Evolutionary conservation across 2,888 invertebrate genomes (phyloP), one percentile per base, ranked within the genome.

Genomic region (Lasioglossum leucozonium): DNA sequence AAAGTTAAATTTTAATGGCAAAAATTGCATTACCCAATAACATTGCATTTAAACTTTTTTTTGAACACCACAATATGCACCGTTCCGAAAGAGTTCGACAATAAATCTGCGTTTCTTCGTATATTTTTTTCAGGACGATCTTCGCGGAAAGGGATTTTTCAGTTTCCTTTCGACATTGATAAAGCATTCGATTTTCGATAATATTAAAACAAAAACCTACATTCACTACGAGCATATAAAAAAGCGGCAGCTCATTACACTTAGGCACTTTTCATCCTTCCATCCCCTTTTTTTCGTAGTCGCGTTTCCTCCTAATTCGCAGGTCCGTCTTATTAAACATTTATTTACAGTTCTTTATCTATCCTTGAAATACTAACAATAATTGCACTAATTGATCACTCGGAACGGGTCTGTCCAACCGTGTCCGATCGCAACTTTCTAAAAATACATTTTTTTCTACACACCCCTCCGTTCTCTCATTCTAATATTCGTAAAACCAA

Each of bases 101-200:
- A 77, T 81, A 37, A 77, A 62, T 72, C 22, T 77, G n/a, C 1
- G 44, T 72, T 26, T 5, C n/a, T 44, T 42, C n/a, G 18, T 40
- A 5, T 37, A 18, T 22, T n/a, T n/a, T 51, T 51, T 51, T 51
- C 30, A n/a, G 18, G 75, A 69, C 58, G 58, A 58, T 16, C 13
- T 37, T n/a, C 16, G 37, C 18, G 44, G 13, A 16, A 22, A 30
- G 55, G 73, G 10, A 51, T 62, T 30, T 75, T 13, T 44, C 8
- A 18, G 18, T 51, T 62, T 30, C n/a, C 3, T 62, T 13, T 34
- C 37, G 22, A 79, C 77, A 90, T 91, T 89, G 90, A 75, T 90
- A 92, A 92, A 92, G 92, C 92, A 89, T 88, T 87, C 40, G 76
- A 85, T 92, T 91, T 92, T 92, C 91, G 91, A 88, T 92, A 91